A percentile compares a stretch with the other conserved stretches of the same genome.
Evolutionary conservation across 2,888 invertebrate species (phyloP).

Genomic region (Graphium colonna): DNA sequence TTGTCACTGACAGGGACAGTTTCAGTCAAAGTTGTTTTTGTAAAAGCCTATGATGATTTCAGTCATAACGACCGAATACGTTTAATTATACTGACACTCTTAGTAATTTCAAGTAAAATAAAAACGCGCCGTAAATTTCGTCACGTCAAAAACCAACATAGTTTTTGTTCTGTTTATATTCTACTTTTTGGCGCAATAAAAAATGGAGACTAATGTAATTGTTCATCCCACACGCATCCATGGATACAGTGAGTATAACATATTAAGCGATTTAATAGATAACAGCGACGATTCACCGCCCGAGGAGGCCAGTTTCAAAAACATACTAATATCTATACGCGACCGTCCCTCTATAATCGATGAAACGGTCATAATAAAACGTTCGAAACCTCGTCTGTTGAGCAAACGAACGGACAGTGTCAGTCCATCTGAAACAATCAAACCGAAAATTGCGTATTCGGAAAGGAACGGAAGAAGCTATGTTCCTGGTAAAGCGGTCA

Average conservation of each 20-base stretch:
- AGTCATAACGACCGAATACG: too few species aligned
- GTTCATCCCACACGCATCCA: constrained; percentile 45
- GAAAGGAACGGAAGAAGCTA: constrained; percentile 61
- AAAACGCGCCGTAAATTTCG: too few species aligned
- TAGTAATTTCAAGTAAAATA: too few species aligned
- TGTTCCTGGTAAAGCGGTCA: constrained; percentile 87
- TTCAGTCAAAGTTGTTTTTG: too few species aligned
- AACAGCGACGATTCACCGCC: constrained; percentile 64
- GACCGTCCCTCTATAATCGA: constrained; percentile 61
- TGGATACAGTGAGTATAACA: constrained; percentile 73
- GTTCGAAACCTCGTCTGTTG: constrained; percentile 47
- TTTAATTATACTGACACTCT: too few species aligned
- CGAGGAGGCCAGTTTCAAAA: constrained; percentile 66
- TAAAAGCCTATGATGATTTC: too few species aligned
- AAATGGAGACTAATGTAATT: too few species aligned
- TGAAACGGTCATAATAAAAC: constrained; percentile 61
- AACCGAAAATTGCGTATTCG: constrained; percentile 67
- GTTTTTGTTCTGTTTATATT: too few species aligned
- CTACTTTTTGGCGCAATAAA: too few species aligned
- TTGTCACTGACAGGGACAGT: too few species aligned
- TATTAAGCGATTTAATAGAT: constrained; percentile 51
- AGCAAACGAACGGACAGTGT: constrained; percentile 57
- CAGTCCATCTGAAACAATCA: constrained; percentile 41
- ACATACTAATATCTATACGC: constrained; percentile 64
- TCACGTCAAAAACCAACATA: too few species aligned